These are phyloP conservation scores for Vulpes lagopus DNA, from an alignment of 2,113 vertebrate species.

Conservation along the genomic window DNA sequence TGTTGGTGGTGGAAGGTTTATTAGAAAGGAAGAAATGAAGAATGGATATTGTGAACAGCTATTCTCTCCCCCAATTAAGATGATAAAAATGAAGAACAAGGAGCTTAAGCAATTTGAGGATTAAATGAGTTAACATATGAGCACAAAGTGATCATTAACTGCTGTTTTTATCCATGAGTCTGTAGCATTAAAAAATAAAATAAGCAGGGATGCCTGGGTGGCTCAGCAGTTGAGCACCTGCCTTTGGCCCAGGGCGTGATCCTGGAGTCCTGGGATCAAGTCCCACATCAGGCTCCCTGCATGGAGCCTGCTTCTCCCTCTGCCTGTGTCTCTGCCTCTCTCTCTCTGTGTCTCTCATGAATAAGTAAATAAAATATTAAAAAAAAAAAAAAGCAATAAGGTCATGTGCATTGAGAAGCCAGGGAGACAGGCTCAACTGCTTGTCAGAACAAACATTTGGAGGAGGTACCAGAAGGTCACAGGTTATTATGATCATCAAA, in stretches of 20 bases:
- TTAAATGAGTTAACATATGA: background rate
- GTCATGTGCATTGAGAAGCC: background rate
- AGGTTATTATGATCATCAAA: background rate
- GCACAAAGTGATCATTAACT: background rate
- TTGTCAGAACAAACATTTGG: background rate
- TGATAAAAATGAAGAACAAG: background rate
- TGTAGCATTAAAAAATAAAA: background rate
- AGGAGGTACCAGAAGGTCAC: background rate
- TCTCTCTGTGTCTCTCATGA: no score
- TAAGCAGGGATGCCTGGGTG: background rate
- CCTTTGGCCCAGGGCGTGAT: no score
- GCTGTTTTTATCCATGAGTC: background rate
- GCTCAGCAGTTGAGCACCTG: no score
- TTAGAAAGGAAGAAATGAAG: background rate
- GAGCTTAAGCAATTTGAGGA: background rate
- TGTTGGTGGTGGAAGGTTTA: background rate
- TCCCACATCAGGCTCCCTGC: no score
- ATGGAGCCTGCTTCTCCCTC: no score
- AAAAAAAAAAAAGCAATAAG: background rate
- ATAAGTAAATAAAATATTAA: no score
- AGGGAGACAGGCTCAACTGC: background rate
- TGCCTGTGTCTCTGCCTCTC: no score
- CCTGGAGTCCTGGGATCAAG: no score
- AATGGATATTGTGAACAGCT: background rate
- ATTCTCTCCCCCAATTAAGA: background rate